These are phyloP conservation scores for Anoplopoma fimbria DNA, from an alignment of 2,113 vertebrate species.

Conservation along the genomic window DNA sequence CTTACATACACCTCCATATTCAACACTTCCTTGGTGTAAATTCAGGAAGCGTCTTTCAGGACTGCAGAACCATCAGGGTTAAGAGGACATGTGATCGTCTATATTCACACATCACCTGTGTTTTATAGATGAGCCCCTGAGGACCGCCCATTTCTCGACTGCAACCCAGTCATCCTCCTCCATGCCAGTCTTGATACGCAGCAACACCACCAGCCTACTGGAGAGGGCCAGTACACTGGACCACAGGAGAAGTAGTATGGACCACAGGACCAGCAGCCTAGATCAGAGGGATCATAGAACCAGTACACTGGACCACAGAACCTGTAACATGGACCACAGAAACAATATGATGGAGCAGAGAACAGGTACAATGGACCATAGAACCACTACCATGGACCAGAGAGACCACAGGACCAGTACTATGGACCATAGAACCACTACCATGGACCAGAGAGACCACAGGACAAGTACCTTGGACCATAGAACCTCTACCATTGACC, in stretches of 20 bases:
- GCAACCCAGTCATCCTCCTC: constrained; percentile 79
- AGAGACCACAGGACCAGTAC: constrained; percentile 66
- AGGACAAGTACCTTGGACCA: constrained; percentile 23
- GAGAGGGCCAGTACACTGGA: constrained; percentile 62
- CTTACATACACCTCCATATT: background rate
- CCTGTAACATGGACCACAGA: constrained; percentile 60
- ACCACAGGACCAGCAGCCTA: constrained; percentile 58
- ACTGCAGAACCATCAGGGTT: background rate
- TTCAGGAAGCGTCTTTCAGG: background rate
- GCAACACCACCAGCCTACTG: constrained; percentile 82
- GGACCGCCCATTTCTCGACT: constrained; percentile 81
- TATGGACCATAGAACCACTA: constrained; percentile 11
- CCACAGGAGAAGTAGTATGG: constrained; percentile 49
- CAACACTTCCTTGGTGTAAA: background rate
- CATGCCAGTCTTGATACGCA: constrained; percentile 85
- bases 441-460: constrained; percentile 67
- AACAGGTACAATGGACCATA: constrained; percentile 29
- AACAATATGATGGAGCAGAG: constrained; percentile 75
- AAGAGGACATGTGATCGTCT: background rate
- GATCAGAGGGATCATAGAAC: constrained; percentile 37
- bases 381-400: constrained; percentile 16
- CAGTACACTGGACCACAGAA: background rate
- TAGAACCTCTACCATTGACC: too few species aligned
- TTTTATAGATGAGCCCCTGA: constrained; percentile 88
- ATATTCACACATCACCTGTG: constrained; percentile 31